Evolutionary conservation across 2,113 vertebrate species (phyloP).

Genomic region (Varanus komodoensis): DNA sequence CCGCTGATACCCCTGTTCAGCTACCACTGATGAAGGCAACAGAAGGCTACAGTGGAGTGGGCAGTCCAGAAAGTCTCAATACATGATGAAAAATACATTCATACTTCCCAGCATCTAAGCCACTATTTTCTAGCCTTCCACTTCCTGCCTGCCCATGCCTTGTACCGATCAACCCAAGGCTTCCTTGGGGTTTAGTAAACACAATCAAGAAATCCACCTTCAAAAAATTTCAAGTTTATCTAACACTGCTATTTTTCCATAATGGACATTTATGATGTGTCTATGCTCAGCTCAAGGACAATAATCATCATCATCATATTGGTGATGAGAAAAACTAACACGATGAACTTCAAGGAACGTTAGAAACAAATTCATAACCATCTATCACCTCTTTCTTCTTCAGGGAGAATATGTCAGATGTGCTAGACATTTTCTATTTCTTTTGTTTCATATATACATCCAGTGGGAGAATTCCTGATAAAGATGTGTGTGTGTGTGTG

Average conservation of each 20-base stretch:
- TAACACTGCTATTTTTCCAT: background rate
- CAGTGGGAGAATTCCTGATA: background rate
- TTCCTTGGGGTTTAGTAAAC: background rate
- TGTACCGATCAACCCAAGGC: background rate
- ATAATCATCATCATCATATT: background rate
- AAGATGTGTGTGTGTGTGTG: background rate
- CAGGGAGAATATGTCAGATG: no score
- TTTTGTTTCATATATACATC: background rate
- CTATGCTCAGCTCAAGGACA: background rate
- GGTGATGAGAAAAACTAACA: background rate
- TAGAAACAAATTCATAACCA: background rate
- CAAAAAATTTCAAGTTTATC: background rate
- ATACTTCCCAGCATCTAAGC: background rate
- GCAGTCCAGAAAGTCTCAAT: background rate
- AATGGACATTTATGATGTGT: background rate
- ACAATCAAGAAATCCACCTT: background rate
- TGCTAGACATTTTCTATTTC: background rate
- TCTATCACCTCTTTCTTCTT: background rate
- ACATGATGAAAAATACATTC: background rate
- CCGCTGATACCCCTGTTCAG: no score
- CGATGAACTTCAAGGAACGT: background rate
- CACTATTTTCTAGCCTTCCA: background rate
- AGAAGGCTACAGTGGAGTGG: background rate
- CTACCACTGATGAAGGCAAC: no score
- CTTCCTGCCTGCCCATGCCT: no score